A percentile compares a stretch with the other conserved stretches of the same genome.
These are phyloP conservation scores for Lasioglossum malachurum DNA, from an alignment of 2,888 invertebrate species.

Conservation along the genomic window DNA sequence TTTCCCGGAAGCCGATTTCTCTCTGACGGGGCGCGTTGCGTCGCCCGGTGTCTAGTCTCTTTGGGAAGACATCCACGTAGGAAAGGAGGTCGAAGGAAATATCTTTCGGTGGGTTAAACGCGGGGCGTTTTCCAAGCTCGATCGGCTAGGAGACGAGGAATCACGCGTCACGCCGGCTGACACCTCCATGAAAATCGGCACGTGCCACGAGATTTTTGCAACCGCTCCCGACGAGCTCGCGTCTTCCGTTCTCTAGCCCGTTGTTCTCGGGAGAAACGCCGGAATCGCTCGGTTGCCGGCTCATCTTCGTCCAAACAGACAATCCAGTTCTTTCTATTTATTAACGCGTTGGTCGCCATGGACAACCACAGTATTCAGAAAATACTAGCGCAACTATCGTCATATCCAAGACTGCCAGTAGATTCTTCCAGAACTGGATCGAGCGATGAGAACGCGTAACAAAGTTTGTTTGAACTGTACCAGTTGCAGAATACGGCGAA, in stretches of 20 bases:
- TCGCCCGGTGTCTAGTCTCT: slow-evolving; percentile 31
- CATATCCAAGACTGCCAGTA: not conserved
- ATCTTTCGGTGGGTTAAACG: slow-evolving; percentile 48
- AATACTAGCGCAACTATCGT: not conserved
- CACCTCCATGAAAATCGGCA: slow-evolving; percentile 67
- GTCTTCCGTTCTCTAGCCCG: slow-evolving; percentile 1
- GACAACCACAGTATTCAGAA: not conserved
- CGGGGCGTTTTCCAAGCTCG: slow-evolving; percentile 42
- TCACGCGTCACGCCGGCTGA: slow-evolving; percentile 53
- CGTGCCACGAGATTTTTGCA: slow-evolving; percentile 57
- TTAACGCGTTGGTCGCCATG: not conserved
- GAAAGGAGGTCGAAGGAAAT: slow-evolving; percentile 45
- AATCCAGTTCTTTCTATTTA: not conserved
- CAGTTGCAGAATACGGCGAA: not conserved
- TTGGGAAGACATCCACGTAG: slow-evolving; percentile 51
- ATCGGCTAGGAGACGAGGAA: slow-evolving; percentile 60
- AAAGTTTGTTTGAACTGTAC: not conserved
- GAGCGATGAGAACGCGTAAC: no score
- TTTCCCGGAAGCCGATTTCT: slow-evolving; percentile 55
- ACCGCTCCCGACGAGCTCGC: slow-evolving; percentile 15
- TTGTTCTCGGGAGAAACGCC: not conserved
- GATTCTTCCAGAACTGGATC: not conserved
- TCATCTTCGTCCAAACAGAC: not conserved
- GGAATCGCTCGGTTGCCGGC: not conserved
- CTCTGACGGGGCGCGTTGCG: slow-evolving; percentile 11